A percentile compares a stretch with the other conserved stretches of the same genome.
Conservation (phyloP, 2,113 vertebrate genomes). For the Hiodon tergisus region DNA sequence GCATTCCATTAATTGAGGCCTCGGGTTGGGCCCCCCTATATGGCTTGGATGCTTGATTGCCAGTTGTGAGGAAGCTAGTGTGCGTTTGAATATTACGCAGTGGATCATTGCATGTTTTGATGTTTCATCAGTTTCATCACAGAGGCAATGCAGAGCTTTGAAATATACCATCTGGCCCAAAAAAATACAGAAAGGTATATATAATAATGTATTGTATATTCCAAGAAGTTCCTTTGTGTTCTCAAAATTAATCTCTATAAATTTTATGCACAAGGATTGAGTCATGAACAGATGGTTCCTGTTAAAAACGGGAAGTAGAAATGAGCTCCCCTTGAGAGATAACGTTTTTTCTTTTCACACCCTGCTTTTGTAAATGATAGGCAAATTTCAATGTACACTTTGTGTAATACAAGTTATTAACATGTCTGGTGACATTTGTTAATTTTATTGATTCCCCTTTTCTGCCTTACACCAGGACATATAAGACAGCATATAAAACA, state of each 20-base stretch:
- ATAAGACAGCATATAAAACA: too few species aligned
- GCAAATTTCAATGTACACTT: not conserved
- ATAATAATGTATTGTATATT: too few species aligned
- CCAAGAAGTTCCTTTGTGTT: too few species aligned
- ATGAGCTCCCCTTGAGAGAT: conserved; percentile 2
- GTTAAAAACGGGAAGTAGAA: conserved; percentile 30
- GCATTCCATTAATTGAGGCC: conserved; percentile 13
- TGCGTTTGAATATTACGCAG: conserved; percentile 1
- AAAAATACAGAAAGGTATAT: too few species aligned
- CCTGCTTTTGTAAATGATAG: conserved; percentile 9
- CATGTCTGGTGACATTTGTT: not conserved
- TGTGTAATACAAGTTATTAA: not conserved
- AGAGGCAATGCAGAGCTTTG: too few species aligned
- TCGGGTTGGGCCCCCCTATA: not conserved
- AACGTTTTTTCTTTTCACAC: not conserved
- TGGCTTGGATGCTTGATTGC: too few species aligned
- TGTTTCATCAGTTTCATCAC: too few species aligned
- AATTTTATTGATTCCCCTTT: not conserved
- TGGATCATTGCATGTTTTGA: too few species aligned
- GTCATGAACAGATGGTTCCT: conserved; percentile 45
- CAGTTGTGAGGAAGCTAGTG: not conserved
- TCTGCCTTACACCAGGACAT: too few species aligned
- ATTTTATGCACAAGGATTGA: not conserved
- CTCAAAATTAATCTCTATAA: too few species aligned
- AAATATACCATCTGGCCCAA: too few species aligned